phyloP scores from a whole-genome alignment of 23 tunicate species.

The Halocynthia roretzi region DNA sequence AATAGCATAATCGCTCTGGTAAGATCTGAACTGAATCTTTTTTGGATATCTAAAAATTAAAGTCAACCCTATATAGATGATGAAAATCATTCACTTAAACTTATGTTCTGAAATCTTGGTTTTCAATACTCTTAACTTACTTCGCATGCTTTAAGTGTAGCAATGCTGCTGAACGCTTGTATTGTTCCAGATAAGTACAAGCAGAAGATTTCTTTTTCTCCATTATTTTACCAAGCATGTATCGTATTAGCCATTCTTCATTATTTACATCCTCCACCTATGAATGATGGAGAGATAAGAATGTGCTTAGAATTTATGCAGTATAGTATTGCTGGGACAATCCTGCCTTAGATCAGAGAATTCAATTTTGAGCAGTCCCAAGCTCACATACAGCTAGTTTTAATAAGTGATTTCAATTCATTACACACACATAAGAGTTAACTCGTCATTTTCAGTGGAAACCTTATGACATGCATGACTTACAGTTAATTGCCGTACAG shows the following conservation, averaged over 20 bases:
- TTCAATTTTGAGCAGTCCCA: too few species aligned
- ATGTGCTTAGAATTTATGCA: too few species aligned
- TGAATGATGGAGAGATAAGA: too few species aligned
- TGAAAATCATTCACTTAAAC: neutral
- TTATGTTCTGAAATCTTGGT: neutral
- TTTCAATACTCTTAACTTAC: constrained; percentile 10
- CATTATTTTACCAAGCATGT: constrained; percentile 86
- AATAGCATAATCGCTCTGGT: constrained; percentile 54
- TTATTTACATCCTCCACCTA: constrained; percentile 49
- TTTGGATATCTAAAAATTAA: constrained; percentile 70
- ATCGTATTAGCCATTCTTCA: constrained; percentile 89
- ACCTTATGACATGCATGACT: too few species aligned
- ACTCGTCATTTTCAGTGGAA: too few species aligned
- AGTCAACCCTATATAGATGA: neutral
- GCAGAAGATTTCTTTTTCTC: constrained; percentile 60
- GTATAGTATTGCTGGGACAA: too few species aligned
- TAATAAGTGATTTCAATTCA: too few species aligned
- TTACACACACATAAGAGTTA: too few species aligned
- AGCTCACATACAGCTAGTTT: too few species aligned
- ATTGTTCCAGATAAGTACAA: constrained; percentile 25
- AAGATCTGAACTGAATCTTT: constrained; percentile 66
- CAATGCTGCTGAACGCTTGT: constrained; percentile 50
- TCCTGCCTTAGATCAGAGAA: too few species aligned
- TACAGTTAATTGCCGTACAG: too few species aligned
- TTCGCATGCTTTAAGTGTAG: constrained; percentile 69